Evolutionary conservation across 2,888 invertebrate species (phyloP), one percentile per base, ranked within the genome.

Genomic region (Ophonus ardosiacus): DNA sequence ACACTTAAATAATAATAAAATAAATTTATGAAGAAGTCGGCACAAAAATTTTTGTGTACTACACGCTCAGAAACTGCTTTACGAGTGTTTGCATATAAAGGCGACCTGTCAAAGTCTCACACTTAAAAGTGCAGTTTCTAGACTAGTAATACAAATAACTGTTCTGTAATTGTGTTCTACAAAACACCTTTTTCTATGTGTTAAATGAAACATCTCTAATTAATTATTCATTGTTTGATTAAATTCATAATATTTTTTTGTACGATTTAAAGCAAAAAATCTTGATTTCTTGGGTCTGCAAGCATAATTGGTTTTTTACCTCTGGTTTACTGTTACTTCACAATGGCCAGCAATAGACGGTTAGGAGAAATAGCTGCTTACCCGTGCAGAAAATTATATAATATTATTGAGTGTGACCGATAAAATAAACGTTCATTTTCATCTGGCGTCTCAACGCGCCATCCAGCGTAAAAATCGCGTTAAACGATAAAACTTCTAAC

Each of bases 401-500:
- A 68, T 68, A 68, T 68, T 68, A 68, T 68, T 68, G 38, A 68
- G 68, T 68, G 68, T 68, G 68, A 68, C 68, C 68, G 68, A 68
- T 68, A 68, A 51, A 68, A 68, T 68, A 38, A 68, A 68, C 68
- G 68, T 68, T 68, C 68, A 68, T 68, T 68, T 68, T 68, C 68
- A 68, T 31, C 68, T 38, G 31, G 8, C 68, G 31, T 68, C 68
- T 31, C 31, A 68, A 38, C 68, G 31, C 63, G 24, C 24, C 21
- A 24, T 63, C 24, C 18, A 63, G 24, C 63, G 31, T 31, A 68
- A 68, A 68, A 68, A 68, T 68, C 68, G 6, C 68, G 31, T 68
- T 68, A 68, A 15, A 68, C 7, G 63, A 63, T 24, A 68, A 8
- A 13, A 68, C 13, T 68, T 31, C 5, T 31, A 65, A 65, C 65